Evolutionary conservation across 2,113 vertebrate genomes (phyloP).

Genomic region (Urocolius indicus): DNA sequence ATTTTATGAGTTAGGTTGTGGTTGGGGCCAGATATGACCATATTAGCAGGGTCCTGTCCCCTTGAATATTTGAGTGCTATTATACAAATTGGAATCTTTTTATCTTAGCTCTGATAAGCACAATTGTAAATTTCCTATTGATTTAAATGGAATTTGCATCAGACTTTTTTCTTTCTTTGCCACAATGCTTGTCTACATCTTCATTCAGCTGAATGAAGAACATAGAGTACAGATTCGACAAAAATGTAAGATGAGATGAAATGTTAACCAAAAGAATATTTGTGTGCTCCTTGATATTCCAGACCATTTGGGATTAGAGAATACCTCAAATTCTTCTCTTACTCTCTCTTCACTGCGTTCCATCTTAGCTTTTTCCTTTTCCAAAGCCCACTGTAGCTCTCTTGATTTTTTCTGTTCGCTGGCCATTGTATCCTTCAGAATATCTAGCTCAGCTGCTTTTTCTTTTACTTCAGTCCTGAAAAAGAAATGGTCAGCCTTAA

Average conservation of each 20-base stretch:
- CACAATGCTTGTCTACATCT: not conserved
- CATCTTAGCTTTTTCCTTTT: constrained; percentile 86
- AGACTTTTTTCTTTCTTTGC: not conserved
- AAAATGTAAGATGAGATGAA: not conserved
- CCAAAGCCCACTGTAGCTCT: constrained; percentile 90
- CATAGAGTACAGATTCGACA: not conserved
- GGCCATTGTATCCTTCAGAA: constrained; percentile 84
- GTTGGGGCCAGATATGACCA: not conserved
- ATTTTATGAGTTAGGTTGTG: not conserved
- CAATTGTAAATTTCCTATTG: not conserved
- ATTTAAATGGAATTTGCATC: not conserved
- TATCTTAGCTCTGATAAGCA: not conserved
- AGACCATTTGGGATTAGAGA: not conserved
- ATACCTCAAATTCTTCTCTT: constrained; percentile 91
- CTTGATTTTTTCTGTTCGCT: constrained; percentile 85
- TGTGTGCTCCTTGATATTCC: not conserved
- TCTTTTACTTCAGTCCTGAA: constrained; percentile 87
- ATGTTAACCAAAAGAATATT: not conserved
- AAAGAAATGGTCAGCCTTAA: not conserved
- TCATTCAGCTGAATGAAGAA: not conserved
- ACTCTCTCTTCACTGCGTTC: constrained; percentile 81
- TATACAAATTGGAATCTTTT: not conserved
- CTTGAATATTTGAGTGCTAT: not conserved
- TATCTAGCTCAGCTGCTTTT: constrained; percentile 85
- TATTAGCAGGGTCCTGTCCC: not conserved